Evolutionary conservation across 2,113 vertebrate species (phyloP).

Genomic region (Cryptomyrus ogoouensis): DNA sequence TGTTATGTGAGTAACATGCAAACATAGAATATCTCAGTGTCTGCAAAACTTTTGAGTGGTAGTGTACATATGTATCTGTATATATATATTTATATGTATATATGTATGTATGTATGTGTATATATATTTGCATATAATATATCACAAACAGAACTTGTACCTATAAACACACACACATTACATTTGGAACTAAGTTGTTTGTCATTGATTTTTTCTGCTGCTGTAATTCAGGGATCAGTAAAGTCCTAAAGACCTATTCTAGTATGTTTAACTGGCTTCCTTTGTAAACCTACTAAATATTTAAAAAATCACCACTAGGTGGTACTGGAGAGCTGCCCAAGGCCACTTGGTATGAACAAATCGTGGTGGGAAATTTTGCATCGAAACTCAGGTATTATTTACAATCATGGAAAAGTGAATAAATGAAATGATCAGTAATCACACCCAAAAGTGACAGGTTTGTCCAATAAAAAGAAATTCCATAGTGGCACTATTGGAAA

Average conservation of each 20-base stretch:
- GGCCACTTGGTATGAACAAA: neutral
- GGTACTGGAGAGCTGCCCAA: slow-evolving; percentile 46
- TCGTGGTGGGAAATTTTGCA: neutral
- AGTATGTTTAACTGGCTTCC: neutral
- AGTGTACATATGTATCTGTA: too few species aligned
- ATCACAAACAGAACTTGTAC: too few species aligned
- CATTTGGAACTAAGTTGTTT: neutral
- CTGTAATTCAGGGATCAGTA: neutral
- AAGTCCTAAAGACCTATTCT: neutral
- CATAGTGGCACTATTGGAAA: neutral
- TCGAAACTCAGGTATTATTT: neutral
- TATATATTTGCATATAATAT: too few species aligned
- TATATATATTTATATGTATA: too few species aligned
- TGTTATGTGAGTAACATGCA: too few species aligned
- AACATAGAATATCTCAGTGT: too few species aligned
- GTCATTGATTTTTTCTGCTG: neutral
- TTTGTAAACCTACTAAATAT: neutral
- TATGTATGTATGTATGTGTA: too few species aligned
- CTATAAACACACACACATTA: neutral
- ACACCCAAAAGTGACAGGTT: neutral
- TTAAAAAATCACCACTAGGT: slow-evolving; percentile 40
- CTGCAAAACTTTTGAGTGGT: too few species aligned
- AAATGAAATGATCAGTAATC: neutral
- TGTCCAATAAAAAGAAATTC: neutral
- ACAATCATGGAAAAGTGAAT: neutral